Conservation (phyloP, 2,888 invertebrate genomes). For the Pristionchus japonicus region DNA sequence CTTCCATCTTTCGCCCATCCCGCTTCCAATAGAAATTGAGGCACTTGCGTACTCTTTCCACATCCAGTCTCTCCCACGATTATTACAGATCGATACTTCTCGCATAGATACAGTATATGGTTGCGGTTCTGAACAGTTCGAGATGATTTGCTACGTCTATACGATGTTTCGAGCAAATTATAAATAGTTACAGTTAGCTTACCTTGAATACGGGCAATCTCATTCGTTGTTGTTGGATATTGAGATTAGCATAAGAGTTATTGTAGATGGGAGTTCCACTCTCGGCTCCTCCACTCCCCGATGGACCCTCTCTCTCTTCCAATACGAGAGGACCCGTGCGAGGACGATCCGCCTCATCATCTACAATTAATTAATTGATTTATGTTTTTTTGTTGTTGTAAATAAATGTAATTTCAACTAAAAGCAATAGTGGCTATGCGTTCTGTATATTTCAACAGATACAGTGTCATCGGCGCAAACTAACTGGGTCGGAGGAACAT, state of each 20-base stretch:
- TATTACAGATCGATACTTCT: slow-evolving; percentile 90
- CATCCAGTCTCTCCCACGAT: slow-evolving; percentile 90
- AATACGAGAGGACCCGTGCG: slow-evolving; percentile 60
- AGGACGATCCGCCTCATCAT: slow-evolving; percentile 44
- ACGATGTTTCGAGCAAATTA: background rate
- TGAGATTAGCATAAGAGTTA: slow-evolving; percentile 88
- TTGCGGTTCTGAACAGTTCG: slow-evolving; percentile 80
- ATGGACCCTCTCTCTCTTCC: slow-evolving; percentile 54
- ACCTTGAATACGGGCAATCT: slow-evolving; percentile 87
- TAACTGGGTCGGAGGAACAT: slow-evolving; percentile 39
- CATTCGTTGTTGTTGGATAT: slow-evolving; percentile 88
- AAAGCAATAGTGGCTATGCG: background rate
- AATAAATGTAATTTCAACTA: background rate
- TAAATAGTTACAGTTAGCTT: background rate
- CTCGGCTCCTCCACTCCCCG: slow-evolving; percentile 29
- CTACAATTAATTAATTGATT: background rate
- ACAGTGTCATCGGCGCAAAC: background rate
- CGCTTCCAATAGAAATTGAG: slow-evolving; percentile 89
- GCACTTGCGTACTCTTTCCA: slow-evolving; percentile 88
- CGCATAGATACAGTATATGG: slow-evolving; percentile 90
- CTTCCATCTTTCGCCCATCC: slow-evolving; percentile 86
- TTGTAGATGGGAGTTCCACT: slow-evolving; percentile 74
- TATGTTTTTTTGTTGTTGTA: no score
- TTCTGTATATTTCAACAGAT: background rate
- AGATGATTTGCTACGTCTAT: background rate